Evolutionary conservation across 1,140 invertebrate genomes (phyloP).

Genomic region (Vanessa tameamea): DNA sequence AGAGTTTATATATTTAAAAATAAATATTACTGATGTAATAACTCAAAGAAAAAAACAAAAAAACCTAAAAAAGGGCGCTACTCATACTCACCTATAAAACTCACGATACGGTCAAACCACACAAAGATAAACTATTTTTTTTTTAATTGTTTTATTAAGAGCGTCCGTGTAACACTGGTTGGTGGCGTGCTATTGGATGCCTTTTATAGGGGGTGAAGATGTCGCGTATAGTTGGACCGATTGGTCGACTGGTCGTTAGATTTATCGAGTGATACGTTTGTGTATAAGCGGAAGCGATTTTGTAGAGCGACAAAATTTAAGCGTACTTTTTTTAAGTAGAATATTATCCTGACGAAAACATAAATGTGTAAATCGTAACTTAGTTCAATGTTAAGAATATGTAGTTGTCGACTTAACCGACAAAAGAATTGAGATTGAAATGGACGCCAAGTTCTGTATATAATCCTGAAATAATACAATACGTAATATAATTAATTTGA

Average conservation of each 20-base stretch:
- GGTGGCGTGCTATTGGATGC: conserved; percentile 34
- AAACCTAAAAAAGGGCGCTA: not conserved
- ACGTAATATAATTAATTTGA: too few species aligned
- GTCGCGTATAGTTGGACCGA: conserved; percentile 25
- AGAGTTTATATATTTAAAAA: not conserved
- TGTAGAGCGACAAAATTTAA: not conserved
- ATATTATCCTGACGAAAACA: too few species aligned
- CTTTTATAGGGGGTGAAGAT: conserved; percentile 55
- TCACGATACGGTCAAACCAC: not conserved
- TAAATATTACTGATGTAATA: not conserved
- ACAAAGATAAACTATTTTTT: not conserved
- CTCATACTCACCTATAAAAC: not conserved
- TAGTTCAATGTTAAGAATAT: too few species aligned
- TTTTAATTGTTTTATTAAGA: conserved; percentile 9
- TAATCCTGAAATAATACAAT: too few species aligned
- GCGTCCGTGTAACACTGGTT: conserved; percentile 46
- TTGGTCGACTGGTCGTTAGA: conserved; percentile 45
- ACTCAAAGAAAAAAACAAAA: not conserved
- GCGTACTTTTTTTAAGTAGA: too few species aligned
- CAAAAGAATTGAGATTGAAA: too few species aligned
- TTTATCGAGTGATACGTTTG: conserved; percentile 25
- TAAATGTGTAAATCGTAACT: too few species aligned
- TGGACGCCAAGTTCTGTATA: too few species aligned
- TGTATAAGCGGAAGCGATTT: conserved; percentile 34
- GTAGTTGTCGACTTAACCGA: too few species aligned